Conservation (phyloP, 2,888 invertebrate species). For the Drosophila tripunctata region DNA sequence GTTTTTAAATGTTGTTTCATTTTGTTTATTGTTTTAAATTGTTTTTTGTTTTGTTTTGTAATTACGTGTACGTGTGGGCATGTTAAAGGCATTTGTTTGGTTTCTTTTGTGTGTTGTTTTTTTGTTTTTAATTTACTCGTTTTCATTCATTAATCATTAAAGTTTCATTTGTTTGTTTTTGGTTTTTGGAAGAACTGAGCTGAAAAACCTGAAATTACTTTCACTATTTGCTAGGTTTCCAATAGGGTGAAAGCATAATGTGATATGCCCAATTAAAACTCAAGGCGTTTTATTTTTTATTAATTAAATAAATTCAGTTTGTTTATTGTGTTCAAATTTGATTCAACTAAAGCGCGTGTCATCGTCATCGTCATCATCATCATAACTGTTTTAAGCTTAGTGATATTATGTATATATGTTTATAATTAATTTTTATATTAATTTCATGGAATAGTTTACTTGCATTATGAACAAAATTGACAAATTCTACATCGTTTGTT, state of each 20-base stretch:
- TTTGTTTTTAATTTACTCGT: slow-evolving; percentile 17
- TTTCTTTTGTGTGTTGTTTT: slow-evolving; percentile 52
- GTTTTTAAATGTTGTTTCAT: slow-evolving; percentile 11
- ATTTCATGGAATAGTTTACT: slow-evolving; percentile 58
- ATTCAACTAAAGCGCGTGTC: slow-evolving; percentile 64
- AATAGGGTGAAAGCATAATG: slow-evolving; percentile 43
- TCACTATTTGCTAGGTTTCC: slow-evolving; percentile 46
- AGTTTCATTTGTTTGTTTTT: slow-evolving; percentile 18
- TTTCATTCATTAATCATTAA: slow-evolving; percentile 34
- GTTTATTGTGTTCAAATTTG: slow-evolving; percentile 50
- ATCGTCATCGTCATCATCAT: neutral
- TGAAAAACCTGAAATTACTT: slow-evolving; percentile 68
- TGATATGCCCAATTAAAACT: slow-evolving; percentile 51
- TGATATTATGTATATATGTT: slow-evolving; percentile 67
- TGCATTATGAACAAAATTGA: slow-evolving; percentile 68
- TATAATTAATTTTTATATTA: slow-evolving; percentile 46
- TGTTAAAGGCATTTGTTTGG: slow-evolving; percentile 81
- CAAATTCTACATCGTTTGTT: slow-evolving; percentile 48
- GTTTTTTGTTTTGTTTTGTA: slow-evolving; percentile 13
- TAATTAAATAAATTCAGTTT: slow-evolving; percentile 20
- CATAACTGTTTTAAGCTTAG: slow-evolving; percentile 61
- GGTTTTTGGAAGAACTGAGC: slow-evolving; percentile 66
- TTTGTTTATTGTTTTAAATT: slow-evolving; percentile 23
- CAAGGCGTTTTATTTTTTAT: slow-evolving; percentile 26
- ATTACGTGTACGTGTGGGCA: slow-evolving; percentile 78